phyloP scores from a whole-genome alignment of 1,140 invertebrate species.

The Neuroterus valhalla region DNA sequence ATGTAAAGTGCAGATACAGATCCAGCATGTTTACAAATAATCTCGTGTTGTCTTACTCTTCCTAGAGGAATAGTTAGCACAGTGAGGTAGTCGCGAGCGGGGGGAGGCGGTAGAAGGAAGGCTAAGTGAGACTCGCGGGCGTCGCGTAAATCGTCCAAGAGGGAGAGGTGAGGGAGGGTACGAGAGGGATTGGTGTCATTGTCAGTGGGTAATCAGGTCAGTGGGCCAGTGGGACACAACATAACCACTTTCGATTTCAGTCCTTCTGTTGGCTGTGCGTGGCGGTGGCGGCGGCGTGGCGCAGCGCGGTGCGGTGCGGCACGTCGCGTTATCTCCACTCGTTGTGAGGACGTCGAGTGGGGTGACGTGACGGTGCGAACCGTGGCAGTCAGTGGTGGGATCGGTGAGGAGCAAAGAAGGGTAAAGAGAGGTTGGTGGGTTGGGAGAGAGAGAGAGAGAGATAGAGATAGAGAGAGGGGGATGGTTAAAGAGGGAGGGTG shows the following conservation, averaged over 20 bases:
- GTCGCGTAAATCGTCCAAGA: conserved; percentile 31
- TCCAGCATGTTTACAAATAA: background rate
- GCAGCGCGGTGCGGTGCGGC: conserved; percentile 30
- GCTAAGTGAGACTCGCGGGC: conserved; percentile 45
- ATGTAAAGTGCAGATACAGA: conserved; percentile 8
- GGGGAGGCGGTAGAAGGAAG: conserved; percentile 46
- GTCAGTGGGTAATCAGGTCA: conserved; percentile 77
- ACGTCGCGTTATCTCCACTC: conserved; percentile 56
- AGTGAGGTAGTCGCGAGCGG: conserved; percentile 33
- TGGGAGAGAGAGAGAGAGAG: conserved; percentile 1
- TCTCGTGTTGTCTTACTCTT: conserved; percentile 23
- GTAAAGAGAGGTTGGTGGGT: background rate
- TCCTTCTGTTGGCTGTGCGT: conserved; percentile 63
- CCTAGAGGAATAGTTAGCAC: conserved; percentile 39
- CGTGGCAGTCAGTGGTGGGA: background rate
- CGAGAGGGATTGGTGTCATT: conserved; percentile 75
- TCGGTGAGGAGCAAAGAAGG: background rate
- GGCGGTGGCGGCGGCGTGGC: too few relatives aligned
- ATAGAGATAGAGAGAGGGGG: conserved; percentile 19
- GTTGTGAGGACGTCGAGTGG: conserved; percentile 22
- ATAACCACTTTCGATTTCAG: conserved; percentile 75
- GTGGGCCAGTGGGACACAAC: conserved; percentile 75
- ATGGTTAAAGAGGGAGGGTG: conserved; percentile 37
- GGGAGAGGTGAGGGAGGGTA: conserved; percentile 45
- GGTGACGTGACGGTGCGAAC: background rate